Base-by-base conservation (phyloP, 2,113 vertebrate genomes). In the Mustela lutreola region DNA sequence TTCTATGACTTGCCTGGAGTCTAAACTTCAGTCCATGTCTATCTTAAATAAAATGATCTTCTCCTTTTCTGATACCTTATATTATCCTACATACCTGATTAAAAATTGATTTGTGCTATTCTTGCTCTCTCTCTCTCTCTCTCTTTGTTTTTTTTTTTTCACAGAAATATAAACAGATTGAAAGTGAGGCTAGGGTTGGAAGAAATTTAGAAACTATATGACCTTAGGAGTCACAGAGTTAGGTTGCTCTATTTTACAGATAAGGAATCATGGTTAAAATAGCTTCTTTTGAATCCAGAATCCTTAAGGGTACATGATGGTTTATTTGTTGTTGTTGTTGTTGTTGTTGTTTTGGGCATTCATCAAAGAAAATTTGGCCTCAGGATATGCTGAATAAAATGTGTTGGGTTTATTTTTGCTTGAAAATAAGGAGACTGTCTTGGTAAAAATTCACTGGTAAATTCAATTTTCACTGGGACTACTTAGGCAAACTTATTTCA, bases 381-480 rank as follows among this genome's bases (percentile, higher is more conserved):
- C 53, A 84, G 16, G 39, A 36, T n/a, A 62, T 70, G 4, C 19
- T 95, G 71, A 89, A 31, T 73, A 89, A 93, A 94, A 71, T 89
- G 31, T 76, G 7, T 36, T 79, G 11, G 18, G 7, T 70, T 79
- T 93, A 94, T 91, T 97, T 97, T 96, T 73, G 83, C 93, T 90
- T 93, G 86, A 33, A 95, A 89, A 70, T 50, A 33, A 11, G 15
- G 88, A 91, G 48, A 76, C 24, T 58, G 5, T 95, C 76, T 93
- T 91, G 5, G 48, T 89, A 87, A 92, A 93, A 71, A 75, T 95
- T 95, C 63, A 62, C 21, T 93, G 82, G 28, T 7, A 91, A 81
- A 81, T 95, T 96, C 86, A 86, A 81, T 93, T 93, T 96, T 97
- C 67, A 60, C 24, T 96, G 92, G 31, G 21, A 96, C 21, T 84